Conservation (phyloP, 2,797 vertebrate species). For the Telmatherina bonti region DNA sequence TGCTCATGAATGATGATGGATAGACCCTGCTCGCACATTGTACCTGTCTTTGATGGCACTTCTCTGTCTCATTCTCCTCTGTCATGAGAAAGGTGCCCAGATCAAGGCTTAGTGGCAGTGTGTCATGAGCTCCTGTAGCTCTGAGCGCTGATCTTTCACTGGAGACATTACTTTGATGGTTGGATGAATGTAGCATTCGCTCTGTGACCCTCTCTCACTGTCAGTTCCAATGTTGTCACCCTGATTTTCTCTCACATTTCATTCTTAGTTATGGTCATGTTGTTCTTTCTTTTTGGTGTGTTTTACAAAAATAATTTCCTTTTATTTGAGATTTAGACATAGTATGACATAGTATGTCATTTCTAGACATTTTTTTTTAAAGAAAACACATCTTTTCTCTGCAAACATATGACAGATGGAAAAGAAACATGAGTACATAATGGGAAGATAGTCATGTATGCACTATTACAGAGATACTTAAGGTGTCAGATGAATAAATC, state of each 20-base stretch:
- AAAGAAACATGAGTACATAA: not conserved
- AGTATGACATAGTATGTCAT: not conserved
- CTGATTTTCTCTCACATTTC: slow-evolving; percentile 54
- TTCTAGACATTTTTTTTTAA: not conserved
- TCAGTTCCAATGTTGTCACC: slow-evolving; percentile 39
- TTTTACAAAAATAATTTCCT: slow-evolving; percentile 18
- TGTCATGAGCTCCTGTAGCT: slow-evolving; percentile 60
- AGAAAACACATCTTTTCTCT: not conserved
- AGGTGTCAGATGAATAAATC: slow-evolving; percentile 56
- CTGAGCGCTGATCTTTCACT: slow-evolving; percentile 42
- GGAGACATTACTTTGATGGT: slow-evolving; percentile 44
- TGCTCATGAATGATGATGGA: slow-evolving; percentile 28
- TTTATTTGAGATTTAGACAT: slow-evolving; percentile 9
- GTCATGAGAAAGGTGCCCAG: slow-evolving; percentile 22
- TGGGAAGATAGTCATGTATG: not conserved
- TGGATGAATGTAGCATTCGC: slow-evolving; percentile 38
- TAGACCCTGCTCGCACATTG: slow-evolving; percentile 5
- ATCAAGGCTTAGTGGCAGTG: slow-evolving; percentile 46
- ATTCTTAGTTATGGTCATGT: slow-evolving; percentile 37
- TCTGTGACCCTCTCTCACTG: slow-evolving; percentile 30
- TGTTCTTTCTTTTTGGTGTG: slow-evolving; percentile 13
- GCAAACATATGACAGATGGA: not conserved
- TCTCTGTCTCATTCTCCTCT: slow-evolving; percentile 27
- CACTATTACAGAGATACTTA: slow-evolving; percentile 21
- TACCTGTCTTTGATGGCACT: slow-evolving; percentile 16